A percentile compares a stretch with the other conserved stretches of the same genome.
phyloP scores from a whole-genome alignment of 2,113 vertebrate species.

The Mus pahari region DNA sequence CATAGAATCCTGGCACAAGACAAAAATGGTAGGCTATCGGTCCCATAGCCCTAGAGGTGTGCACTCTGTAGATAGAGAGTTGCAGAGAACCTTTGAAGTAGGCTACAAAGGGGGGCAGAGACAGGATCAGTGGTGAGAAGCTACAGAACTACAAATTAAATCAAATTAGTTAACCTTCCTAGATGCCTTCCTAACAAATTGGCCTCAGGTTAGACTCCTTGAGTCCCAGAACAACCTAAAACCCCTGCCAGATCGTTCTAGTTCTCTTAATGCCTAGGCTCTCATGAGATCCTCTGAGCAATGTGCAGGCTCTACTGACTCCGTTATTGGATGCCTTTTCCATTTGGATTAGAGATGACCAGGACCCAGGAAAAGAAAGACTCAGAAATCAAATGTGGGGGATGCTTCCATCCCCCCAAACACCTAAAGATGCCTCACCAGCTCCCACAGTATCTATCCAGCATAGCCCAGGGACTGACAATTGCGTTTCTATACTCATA shows the following conservation, averaged over 20 bases:
- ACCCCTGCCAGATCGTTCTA: neutral
- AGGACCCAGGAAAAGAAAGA: neutral
- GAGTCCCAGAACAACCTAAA: neutral
- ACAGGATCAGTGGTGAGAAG: neutral
- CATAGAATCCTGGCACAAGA: neutral
- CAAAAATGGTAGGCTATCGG: neutral
- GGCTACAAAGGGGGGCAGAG: neutral
- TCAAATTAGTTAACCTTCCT: neutral
- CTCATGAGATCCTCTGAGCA: neutral
- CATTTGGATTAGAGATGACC: neutral
- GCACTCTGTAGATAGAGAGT: neutral
- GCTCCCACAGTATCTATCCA: neutral
- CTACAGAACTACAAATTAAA: neutral
- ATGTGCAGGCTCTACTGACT: neutral
- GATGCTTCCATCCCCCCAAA: no score
- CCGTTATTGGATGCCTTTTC: neutral
- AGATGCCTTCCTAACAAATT: neutral
- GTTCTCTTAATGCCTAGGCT: neutral
- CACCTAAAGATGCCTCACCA: neutral
- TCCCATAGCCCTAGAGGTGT: neutral
- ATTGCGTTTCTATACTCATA: neutral
- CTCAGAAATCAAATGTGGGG: neutral
- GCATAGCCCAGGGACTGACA: neutral
- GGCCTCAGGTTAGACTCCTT: neutral
- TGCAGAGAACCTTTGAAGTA: neutral